Conservation (phyloP, 53 echinoderm and acorn worm genomes). For the Stichopus horrens region DNA sequence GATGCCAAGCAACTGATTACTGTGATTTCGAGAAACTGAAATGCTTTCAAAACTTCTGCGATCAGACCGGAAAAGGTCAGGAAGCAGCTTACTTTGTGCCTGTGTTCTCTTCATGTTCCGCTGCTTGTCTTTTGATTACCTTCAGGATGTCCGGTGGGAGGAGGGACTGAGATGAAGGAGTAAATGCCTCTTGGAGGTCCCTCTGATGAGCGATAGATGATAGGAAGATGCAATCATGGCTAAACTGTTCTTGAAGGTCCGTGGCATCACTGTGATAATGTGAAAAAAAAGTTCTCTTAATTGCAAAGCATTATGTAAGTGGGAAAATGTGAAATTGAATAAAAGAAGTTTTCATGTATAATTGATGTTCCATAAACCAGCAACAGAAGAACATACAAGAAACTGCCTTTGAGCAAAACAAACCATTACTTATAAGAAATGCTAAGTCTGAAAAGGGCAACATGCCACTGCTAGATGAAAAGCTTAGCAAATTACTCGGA, state of each 20-base stretch:
- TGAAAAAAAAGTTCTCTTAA: background rate
- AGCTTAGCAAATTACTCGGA: too few species aligned
- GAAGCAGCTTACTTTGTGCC: conserved; percentile 57
- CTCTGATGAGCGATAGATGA: conserved; percentile 68
- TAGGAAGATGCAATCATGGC: conserved; percentile 65
- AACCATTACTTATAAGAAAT: background rate
- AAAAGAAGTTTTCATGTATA: too few species aligned
- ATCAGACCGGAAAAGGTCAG: background rate
- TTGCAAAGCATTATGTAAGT: too few species aligned
- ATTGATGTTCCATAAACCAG: background rate
- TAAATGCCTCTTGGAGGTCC: conserved; percentile 75
- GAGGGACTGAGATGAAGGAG: conserved; percentile 58
- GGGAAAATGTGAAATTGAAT: too few species aligned
- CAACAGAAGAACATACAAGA: background rate
- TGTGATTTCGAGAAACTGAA: too few species aligned
- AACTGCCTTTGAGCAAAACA: background rate
- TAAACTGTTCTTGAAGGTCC: conserved; percentile 81
- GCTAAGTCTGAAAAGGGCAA: too few species aligned
- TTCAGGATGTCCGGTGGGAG: conserved; percentile 89
- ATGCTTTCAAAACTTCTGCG: too few species aligned
- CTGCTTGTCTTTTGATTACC: conserved; percentile 59
- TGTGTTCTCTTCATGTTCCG: conserved; percentile 54
- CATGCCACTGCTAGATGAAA: too few species aligned
- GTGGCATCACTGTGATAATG: conserved; percentile 60
- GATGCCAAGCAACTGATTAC: too few species aligned